Conservation (phyloP, 1,140 invertebrate genomes). For the Drosophila cardini region DNA sequence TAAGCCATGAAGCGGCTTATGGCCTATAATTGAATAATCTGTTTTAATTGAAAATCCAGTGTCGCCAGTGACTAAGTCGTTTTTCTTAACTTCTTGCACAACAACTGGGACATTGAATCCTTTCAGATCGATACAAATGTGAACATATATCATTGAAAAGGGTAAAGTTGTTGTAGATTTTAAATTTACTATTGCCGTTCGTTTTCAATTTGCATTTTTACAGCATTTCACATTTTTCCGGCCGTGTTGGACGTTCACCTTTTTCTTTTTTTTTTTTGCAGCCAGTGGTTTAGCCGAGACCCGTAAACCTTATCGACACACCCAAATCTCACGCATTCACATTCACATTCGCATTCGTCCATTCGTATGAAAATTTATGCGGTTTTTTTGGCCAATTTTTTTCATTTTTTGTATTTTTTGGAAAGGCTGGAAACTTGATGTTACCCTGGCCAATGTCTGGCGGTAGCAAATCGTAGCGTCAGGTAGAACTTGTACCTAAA, state of each 20-base stretch:
- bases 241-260: constrained; percentile 33
- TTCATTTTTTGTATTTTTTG: constrained; percentile 9
- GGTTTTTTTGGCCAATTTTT: constrained; percentile 54
- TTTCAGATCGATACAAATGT: constrained; percentile 22
- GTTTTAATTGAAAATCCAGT: constrained; percentile 71
- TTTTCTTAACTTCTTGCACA: constrained; percentile 32
- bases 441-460: background rate
- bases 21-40: constrained; percentile 44
- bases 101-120: constrained; percentile 38
- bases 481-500: constrained; percentile 70
- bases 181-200: constrained; percentile 69
- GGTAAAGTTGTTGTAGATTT: constrained; percentile 32
- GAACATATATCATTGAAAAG: constrained; percentile 14
- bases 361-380: constrained; percentile 68
- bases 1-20: constrained; percentile 27
- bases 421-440: constrained; percentile 39
- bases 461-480: constrained; percentile 10
- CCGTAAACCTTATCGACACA: constrained; percentile 60
- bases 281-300: constrained; percentile 9
- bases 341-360: constrained; percentile 59
- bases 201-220: constrained; percentile 78
- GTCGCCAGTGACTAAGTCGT: constrained; percentile 16
- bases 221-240: constrained; percentile 47
- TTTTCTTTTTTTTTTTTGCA: constrained; percentile 28
- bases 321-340: constrained; percentile 72